A percentile compares a stretch with the other conserved stretches of the same genome.
Conservation (phyloP, 2,797 vertebrate species). For the Arctocebus calabarensis region DNA sequence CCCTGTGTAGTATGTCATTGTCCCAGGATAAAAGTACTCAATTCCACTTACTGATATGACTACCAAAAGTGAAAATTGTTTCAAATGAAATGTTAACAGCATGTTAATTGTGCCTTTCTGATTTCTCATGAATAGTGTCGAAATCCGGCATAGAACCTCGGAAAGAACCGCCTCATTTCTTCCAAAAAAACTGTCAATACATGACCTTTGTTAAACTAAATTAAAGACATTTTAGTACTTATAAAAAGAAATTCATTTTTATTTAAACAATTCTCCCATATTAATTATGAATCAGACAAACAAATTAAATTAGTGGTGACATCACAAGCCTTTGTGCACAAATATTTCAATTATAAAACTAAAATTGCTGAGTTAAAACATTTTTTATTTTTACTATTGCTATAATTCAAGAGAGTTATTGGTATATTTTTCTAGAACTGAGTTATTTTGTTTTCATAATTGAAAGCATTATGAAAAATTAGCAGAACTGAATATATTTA, state of each 20-base stretch:
- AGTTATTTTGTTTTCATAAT: slow-evolving; percentile 79
- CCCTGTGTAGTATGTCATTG: not conserved
- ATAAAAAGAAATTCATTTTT: slow-evolving; percentile 75
- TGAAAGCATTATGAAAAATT: slow-evolving; percentile 60
- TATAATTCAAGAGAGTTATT: slow-evolving; percentile 67
- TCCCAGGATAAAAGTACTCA: slow-evolving; percentile 43
- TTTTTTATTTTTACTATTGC: slow-evolving; percentile 39
- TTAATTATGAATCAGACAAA: slow-evolving; percentile 68
- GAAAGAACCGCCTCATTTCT: slow-evolving; percentile 16
- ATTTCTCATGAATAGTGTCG: slow-evolving; percentile 27
- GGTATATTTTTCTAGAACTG: slow-evolving; percentile 78
- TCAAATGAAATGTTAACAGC: slow-evolving; percentile 5
- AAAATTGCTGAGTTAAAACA: slow-evolving; percentile 61
- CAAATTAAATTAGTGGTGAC: slow-evolving; percentile 73
- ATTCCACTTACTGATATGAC: not conserved
- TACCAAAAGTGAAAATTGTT: slow-evolving; percentile 54
- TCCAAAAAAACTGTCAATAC: not conserved
- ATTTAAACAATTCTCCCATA: slow-evolving; percentile 68
- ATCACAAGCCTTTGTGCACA: slow-evolving; percentile 52
- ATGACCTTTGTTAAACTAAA: slow-evolving; percentile 57
- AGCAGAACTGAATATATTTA: slow-evolving; percentile 36
- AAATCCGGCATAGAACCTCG: slow-evolving; percentile 32
- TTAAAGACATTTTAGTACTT: slow-evolving; percentile 64
- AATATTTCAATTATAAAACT: slow-evolving; percentile 76
- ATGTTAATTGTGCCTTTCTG: not conserved